Conservation (phyloP, 2,113 vertebrate genomes). For the Noturus placidus region DNA sequence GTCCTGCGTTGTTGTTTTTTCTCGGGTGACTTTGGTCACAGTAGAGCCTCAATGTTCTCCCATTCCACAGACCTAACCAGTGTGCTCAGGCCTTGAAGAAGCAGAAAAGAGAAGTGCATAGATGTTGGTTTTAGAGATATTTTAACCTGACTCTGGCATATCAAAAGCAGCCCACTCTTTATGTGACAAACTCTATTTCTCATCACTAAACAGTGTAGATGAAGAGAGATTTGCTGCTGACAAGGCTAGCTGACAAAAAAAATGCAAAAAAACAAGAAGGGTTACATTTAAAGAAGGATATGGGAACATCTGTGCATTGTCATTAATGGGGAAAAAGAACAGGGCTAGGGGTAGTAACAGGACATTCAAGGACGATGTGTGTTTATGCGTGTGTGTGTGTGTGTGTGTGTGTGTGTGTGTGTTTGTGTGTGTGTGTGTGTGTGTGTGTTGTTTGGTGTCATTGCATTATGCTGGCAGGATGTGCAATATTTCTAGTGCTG, state of each 20-base stretch:
- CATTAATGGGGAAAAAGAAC: neutral
- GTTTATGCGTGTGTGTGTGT: too few species aligned
- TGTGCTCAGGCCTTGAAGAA: constrained; percentile 23
- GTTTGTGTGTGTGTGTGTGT: too few species aligned
- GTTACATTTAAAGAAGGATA: constrained; percentile 1
- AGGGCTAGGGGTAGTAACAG: neutral
- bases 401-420: too few species aligned
- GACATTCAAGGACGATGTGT: neutral
- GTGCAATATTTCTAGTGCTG: neutral
- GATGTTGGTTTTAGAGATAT: neutral
- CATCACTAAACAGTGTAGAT: neutral
- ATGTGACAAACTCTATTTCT: neutral
- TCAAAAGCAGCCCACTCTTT: neutral
- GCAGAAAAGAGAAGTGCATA: neutral
- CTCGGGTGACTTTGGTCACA: constrained; percentile 52
- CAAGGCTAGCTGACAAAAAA: constrained; percentile 19
- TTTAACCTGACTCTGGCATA: neutral
- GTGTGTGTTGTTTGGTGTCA: too few species aligned
- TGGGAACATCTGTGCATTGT: constrained; percentile 5
- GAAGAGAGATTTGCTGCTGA: constrained; percentile 2
- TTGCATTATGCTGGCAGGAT: neutral
- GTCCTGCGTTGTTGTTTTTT: neutral
- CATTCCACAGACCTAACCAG: constrained; percentile 27
- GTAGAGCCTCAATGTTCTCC: constrained; percentile 33
- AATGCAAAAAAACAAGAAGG: neutral